These are phyloP conservation scores for Oopsacas minuta DNA, from an alignment of 37 sponge, comb jelly and placozoan species.

Conservation along the genomic window DNA sequence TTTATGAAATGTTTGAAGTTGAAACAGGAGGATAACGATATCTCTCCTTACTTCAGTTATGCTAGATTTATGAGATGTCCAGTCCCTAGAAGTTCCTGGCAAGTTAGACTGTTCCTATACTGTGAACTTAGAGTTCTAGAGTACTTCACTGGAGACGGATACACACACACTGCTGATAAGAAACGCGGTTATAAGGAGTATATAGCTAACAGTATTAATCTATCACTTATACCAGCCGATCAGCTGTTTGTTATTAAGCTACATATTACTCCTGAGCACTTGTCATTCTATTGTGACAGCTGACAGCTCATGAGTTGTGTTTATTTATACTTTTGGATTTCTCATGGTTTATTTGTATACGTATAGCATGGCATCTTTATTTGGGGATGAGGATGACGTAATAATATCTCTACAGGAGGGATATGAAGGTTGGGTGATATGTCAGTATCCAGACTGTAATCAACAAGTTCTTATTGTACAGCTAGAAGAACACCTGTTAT, in stretches of 20 bases:
- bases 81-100: constrained; percentile 31
- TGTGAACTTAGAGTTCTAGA: constrained; percentile 48
- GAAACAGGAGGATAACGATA: not conserved
- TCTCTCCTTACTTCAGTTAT: constrained; percentile 31
- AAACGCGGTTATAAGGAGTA: not conserved
- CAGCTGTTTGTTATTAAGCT: not conserved
- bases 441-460: not conserved
- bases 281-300: not conserved
- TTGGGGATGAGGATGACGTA: not conserved
- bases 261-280: not conserved
- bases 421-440: not conserved
- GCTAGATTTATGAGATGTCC: constrained; percentile 27
- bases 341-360: no score
- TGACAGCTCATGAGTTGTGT: not conserved
- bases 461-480: not conserved
- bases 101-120: constrained; percentile 47
- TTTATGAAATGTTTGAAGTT: constrained; percentile 28
- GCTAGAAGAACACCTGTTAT: not conserved
- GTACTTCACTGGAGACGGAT: constrained; percentile 41
- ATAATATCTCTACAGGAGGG: not conserved
- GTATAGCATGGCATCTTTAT: not conserved
- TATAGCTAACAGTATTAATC: not conserved
- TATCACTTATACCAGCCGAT: not conserved
- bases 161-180: constrained; percentile 22
- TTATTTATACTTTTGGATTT: not conserved